Evolutionary conservation across 2,888 invertebrate genomes (phyloP).

Genomic region (Rhogogaster chlorosoma): DNA sequence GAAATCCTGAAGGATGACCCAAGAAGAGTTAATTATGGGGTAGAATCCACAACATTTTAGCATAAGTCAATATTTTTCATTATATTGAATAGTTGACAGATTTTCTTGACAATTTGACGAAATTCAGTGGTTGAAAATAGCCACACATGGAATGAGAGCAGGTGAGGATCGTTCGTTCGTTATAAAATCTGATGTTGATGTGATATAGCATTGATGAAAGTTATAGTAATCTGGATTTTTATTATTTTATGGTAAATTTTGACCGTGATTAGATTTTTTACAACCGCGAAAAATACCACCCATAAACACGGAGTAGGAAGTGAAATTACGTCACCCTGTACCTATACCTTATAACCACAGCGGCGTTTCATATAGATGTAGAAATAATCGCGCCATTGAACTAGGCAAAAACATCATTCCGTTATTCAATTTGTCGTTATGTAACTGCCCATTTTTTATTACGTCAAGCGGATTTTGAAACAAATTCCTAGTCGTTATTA

Average conservation of each 20-base stretch:
- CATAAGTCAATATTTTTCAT: not conserved
- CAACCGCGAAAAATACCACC: slow-evolving; percentile 25
- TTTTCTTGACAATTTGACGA: not conserved
- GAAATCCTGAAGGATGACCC: not conserved
- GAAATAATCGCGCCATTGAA: slow-evolving; percentile 43
- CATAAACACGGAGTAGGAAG: slow-evolving; percentile 41
- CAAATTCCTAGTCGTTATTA: not conserved
- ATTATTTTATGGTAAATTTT: slow-evolving; percentile 1
- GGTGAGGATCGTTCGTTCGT: not conserved
- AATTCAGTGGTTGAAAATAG: not conserved
- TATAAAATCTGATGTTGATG: not conserved
- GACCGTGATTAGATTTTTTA: slow-evolving; percentile 39
- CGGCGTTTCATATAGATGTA: not conserved
- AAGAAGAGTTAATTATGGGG: slow-evolving; percentile 3
- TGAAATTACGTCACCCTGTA: slow-evolving; percentile 14
- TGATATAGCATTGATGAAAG: not conserved
- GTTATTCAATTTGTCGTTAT: slow-evolving; percentile 13
- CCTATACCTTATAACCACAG: not conserved
- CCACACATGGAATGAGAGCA: not conserved
- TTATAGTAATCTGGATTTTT: not conserved
- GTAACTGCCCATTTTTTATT: not conserved
- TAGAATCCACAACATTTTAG: not conserved
- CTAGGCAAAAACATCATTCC: slow-evolving; percentile 34
- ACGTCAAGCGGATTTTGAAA: not conserved
- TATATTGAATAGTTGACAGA: not conserved